These are phyloP conservation scores for Acanthis flammea DNA, from an alignment of 2,797 vertebrate genomes.

Conservation along the genomic window DNA sequence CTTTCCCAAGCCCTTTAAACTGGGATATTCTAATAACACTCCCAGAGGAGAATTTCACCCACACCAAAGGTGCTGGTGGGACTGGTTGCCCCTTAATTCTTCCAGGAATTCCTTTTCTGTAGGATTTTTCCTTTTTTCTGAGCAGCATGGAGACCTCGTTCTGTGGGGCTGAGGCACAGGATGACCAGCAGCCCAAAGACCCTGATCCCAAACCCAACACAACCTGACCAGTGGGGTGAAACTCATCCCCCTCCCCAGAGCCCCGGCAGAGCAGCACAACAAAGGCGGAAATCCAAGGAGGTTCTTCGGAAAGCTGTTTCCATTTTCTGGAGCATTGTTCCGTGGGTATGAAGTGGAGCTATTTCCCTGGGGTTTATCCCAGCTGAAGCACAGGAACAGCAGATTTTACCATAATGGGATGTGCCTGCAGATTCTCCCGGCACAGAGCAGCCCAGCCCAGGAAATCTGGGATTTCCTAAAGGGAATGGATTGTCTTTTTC, in stretches of 20 bases:
- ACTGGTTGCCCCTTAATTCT: not conserved
- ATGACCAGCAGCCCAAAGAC: not conserved
- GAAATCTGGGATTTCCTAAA: not conserved
- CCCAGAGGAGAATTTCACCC: not conserved
- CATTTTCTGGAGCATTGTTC: conserved; percentile 40
- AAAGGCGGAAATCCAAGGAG: not conserved
- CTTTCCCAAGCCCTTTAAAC: not conserved
- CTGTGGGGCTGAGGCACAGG: not conserved
- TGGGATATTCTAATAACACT: not conserved
- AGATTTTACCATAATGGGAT: conserved; percentile 51
- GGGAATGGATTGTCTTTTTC: not conserved
- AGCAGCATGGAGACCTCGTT: fast-evolving
- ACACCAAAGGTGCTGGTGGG: not conserved
- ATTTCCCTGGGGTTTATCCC: conserved; percentile 20
- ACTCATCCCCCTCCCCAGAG: fast-evolving
- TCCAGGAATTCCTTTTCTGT: not conserved
- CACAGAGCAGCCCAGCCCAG: not conserved
- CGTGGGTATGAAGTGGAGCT: not conserved
- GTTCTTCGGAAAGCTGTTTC: conserved; percentile 30
- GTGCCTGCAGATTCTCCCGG: not conserved
- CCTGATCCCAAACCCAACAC: not conserved
- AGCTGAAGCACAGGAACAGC: conserved; percentile 5
- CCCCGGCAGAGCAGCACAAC: not conserved
- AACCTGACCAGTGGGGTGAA: not conserved
- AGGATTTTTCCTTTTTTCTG: not conserved